These are phyloP conservation scores for Psittacara wagleri DNA, from an alignment of 2,113 vertebrate species.

Conservation along the genomic window DNA sequence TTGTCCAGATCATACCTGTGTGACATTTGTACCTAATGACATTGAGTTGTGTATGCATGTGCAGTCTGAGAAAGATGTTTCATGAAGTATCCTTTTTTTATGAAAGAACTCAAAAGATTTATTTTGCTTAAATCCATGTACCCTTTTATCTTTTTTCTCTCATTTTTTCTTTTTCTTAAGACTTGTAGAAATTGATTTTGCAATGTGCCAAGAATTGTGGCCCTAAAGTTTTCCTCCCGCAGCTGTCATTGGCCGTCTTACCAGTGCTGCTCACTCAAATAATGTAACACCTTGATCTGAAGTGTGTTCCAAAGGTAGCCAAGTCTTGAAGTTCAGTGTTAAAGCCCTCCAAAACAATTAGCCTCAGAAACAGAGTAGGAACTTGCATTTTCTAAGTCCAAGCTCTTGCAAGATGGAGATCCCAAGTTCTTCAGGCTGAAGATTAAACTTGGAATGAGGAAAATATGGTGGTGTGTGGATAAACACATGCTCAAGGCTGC, in stretches of 20 bases:
- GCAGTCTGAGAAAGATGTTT: neutral
- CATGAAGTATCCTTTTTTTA: neutral
- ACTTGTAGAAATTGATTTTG: neutral
- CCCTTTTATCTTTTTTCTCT: neutral
- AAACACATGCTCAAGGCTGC: fast-evolving
- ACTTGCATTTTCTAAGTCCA: neutral
- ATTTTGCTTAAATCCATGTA: neutral
- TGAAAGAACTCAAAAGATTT: neutral
- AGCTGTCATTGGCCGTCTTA: neutral
- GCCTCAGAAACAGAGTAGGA: neutral
- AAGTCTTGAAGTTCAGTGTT: neutral
- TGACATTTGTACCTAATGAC: neutral
- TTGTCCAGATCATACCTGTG: neutral
- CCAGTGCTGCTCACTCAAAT: neutral
- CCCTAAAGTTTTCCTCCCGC: neutral
- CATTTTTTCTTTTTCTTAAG: neutral
- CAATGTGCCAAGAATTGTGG: neutral
- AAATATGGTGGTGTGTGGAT: neutral
- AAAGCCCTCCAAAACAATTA: neutral
- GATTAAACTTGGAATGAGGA: neutral
- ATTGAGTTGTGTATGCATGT: fast-evolving
- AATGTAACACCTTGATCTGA: neutral
- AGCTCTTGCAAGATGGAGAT: neutral
- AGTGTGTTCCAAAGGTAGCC: neutral
- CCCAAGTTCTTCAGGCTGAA: neutral